A percentile compares a stretch with the other conserved stretches of the same genome.
phyloP scores from a whole-genome alignment of 2,797 vertebrate genomes.

The Crocodylus rhombifer region DNA sequence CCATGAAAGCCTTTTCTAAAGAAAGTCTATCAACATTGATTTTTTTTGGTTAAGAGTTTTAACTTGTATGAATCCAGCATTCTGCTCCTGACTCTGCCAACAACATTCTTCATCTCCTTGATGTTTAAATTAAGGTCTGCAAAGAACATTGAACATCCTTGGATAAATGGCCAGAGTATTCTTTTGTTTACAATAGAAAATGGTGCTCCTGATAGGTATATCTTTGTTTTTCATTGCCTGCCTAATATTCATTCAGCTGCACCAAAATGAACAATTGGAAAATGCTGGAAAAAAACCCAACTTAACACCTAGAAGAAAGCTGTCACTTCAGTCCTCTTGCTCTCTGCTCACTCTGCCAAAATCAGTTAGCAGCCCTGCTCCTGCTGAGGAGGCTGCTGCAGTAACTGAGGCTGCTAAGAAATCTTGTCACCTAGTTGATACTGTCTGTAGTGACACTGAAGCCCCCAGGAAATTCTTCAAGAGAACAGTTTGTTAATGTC shows the following conservation, averaged over 20 bases:
- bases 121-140: conserved; percentile 37
- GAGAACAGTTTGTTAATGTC: conserved; percentile 48
- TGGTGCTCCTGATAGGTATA: neutral
- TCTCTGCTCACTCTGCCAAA: neutral
- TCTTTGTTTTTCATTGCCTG: neutral
- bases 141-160: conserved; percentile 11
- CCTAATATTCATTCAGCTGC: neutral
- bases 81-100: neutral
- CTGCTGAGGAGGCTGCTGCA: conserved; percentile 12
- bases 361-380: neutral
- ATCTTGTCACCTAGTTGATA: conserved; percentile 49
- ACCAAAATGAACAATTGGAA: neutral
- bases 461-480: conserved; percentile 37
- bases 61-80: no score
- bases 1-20: no score
- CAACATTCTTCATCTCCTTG: conserved; percentile 54
- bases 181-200: neutral
- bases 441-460: conserved; percentile 38
- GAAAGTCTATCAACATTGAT: no score
- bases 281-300: neutral
- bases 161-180: neutral
- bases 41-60: no score
- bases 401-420: neutral
- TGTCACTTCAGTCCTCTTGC: neutral
- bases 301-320: neutral